Evolutionary conservation across 2,888 invertebrate genomes (phyloP).

Genomic region (Amiota communis): DNA sequence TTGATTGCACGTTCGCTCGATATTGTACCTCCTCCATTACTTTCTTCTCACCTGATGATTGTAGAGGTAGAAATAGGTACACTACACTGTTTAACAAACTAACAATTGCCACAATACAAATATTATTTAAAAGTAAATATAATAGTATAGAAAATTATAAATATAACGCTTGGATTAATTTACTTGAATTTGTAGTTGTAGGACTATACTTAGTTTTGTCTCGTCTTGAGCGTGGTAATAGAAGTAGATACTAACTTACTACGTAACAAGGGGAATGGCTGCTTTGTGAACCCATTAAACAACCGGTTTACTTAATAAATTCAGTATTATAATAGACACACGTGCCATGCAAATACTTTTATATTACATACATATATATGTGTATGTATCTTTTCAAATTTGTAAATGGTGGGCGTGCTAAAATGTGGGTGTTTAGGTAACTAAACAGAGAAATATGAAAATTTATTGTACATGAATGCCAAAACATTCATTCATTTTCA

Average conservation of each 20-base stretch:
- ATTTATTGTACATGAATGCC: neutral
- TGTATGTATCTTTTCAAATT: too few species aligned
- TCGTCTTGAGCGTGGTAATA: neutral
- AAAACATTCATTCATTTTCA: too few species aligned
- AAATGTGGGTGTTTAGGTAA: neutral
- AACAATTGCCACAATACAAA: too few species aligned
- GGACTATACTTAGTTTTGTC: neutral
- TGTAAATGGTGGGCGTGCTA: neutral
- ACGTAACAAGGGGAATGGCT: neutral
- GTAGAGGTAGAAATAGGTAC: too few species aligned
- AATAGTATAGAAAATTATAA: conserved; percentile 1
- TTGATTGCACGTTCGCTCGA: too few species aligned
- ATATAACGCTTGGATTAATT: neutral
- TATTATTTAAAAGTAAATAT: too few species aligned
- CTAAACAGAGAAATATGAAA: neutral
- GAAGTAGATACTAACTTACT: neutral
- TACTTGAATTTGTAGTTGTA: neutral
- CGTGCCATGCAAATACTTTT: neutral
- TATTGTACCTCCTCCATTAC: too few species aligned
- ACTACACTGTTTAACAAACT: too few species aligned
- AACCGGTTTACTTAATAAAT: too few species aligned
- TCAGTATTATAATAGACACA: neutral
- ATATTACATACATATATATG: too few species aligned
- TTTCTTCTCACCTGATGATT: too few species aligned
- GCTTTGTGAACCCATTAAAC: too few species aligned